Evolutionary conservation across 2,113 vertebrate genomes (phyloP), one percentile per base, ranked within the genome.

Genomic region (Colaptes auratus): DNA sequence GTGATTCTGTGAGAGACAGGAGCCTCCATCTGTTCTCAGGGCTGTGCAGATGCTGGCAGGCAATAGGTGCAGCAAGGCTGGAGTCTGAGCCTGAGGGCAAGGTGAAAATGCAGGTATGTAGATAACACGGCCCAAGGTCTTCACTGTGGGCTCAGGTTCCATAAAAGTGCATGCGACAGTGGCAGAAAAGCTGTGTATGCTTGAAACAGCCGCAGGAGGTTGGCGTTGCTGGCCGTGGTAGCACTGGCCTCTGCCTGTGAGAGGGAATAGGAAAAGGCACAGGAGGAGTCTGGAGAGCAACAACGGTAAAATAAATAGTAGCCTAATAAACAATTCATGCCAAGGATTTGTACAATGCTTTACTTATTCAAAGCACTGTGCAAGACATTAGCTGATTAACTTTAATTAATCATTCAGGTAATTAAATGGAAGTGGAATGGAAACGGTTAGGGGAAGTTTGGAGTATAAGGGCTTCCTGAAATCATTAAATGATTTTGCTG

Each of bases 371-470:
- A 88, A 86, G 76, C 36, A 28, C 53, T 6, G 30, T 75, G 82
- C 73, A 63, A 84, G 83, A 72, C 66, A 79, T 92, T 94, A 91
- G 63, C 44, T 93, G 78, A 87, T 92, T 84, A 88, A 61, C 33
- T 48, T 86, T 92, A 83, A 91, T 94, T 95, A 96, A 94, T 96
- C 78, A 92, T 93, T 88, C 80, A 90, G 83, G 70, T 78, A 95
- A 94, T 95, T 90, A 90, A 88, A 78, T 75, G 63, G 30, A 94
- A 90, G 69, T 6, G 16, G 80, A 92, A 91, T 88, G 65, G 70
- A 93, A 89, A 89, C 82, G 31, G 73, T 78, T 94, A 72, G 93
- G 94, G 82, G 96, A 97, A 90, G 88, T 58, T 66, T 88, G 76
- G 76, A 86, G 70, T 70, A 46, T 15, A 86, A 86, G 88, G 80